A percentile compares a stretch with the other conserved stretches of the same genome.
Conservation (phyloP, 2,797 vertebrate species). For the Agapornis canus region DNA sequence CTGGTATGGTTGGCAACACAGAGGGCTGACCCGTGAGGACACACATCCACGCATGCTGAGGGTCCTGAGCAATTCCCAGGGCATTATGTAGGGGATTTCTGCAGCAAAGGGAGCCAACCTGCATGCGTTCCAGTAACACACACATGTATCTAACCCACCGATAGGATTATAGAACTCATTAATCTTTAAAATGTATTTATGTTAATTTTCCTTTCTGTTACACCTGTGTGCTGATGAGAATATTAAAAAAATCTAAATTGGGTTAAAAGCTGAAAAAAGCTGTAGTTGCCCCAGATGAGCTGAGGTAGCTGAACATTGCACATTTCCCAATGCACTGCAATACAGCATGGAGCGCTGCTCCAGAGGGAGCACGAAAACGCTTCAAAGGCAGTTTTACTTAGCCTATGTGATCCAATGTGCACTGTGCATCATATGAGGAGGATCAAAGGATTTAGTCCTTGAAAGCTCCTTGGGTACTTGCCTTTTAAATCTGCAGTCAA, state of each 20-base stretch:
- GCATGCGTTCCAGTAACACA: background rate
- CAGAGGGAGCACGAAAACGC: background rate
- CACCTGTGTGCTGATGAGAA: background rate
- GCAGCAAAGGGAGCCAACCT: background rate
- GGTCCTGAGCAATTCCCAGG: background rate
- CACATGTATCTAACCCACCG: background rate
- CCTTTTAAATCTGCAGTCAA: background rate
- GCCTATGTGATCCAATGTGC: fast-evolving
- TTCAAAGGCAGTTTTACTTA: background rate
- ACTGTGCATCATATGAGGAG: fast-evolving
- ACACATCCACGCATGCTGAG: background rate
- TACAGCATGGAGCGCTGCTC: background rate
- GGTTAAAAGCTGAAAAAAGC: background rate
- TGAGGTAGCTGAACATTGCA: background rate
- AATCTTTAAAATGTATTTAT: background rate
- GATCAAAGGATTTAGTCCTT: background rate
- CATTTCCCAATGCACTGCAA: background rate
- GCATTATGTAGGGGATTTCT: background rate
- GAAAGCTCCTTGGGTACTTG: background rate
- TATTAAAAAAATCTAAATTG: background rate
- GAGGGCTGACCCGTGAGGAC: background rate
- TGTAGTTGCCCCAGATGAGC: background rate
- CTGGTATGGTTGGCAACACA: fast-evolving
- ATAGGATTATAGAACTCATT: background rate
- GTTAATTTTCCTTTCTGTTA: background rate